phyloP scores from a whole-genome alignment of 2,797 vertebrate genomes.

The Leptoclinus maculatus region DNA sequence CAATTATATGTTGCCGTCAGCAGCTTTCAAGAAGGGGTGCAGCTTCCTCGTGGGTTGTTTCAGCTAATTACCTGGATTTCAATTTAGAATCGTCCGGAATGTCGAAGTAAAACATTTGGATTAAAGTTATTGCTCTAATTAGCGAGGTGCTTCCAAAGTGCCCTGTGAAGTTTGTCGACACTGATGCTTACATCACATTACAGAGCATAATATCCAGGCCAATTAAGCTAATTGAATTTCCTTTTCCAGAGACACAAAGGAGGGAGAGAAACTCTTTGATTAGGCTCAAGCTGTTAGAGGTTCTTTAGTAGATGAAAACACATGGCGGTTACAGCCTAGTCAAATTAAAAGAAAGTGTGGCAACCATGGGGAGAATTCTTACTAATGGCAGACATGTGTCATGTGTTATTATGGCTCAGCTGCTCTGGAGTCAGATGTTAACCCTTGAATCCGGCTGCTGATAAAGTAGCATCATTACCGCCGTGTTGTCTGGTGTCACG shows the following conservation, averaged over 20 bases:
- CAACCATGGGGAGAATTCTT: conserved; percentile 43
- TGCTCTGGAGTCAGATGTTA: conserved; percentile 40
- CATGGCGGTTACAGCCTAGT: conserved; percentile 65
- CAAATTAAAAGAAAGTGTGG: conserved; percentile 68
- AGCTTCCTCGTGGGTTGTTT: conserved; percentile 44
- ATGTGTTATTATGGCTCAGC: conserved; percentile 46
- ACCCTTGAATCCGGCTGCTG: conserved; percentile 19
- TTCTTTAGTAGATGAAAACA: conserved; percentile 74
- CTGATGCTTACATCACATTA: conserved; percentile 74
- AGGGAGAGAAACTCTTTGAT: conserved; percentile 75
- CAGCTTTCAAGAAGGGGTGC: conserved; percentile 25
- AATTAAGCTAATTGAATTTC: conserved; percentile 85
- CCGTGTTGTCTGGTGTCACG: conserved; percentile 30
- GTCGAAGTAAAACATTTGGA: conserved; percentile 74
- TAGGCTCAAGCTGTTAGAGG: conserved; percentile 77
- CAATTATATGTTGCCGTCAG: conserved; percentile 36
- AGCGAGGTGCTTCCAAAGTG: conserved; percentile 74
- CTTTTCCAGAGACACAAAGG: conserved; percentile 77
- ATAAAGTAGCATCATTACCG: conserved; percentile 27
- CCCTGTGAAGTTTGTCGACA: conserved; percentile 81
- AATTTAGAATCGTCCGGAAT: conserved; percentile 73
- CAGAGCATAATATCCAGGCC: conserved; percentile 79
- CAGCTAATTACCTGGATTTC: conserved; percentile 72
- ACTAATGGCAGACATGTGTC: conserved; percentile 56
- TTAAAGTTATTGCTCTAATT: conserved; percentile 81